Conservation (phyloP, 2,888 invertebrate genomes). For the Amiota communis region DNA sequence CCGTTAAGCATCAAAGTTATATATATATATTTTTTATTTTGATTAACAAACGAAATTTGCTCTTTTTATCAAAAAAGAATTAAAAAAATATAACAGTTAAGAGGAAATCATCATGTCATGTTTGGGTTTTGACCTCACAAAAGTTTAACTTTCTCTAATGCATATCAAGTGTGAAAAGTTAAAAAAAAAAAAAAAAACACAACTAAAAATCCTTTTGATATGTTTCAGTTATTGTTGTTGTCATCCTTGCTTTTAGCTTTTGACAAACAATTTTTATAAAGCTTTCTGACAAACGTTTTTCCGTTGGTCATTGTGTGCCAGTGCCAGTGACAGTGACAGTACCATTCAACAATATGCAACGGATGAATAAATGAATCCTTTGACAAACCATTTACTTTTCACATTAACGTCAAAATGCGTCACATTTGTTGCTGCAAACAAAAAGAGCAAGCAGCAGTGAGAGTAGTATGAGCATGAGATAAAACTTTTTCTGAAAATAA, state of each 20-base stretch:
- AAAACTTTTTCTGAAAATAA: not conserved
- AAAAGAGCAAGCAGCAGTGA: not conserved
- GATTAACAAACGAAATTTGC: too few relatives aligned
- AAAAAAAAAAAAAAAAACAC: too few relatives aligned
- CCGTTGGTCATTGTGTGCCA: slow-evolving; percentile 4
- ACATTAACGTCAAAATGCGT: slow-evolving; percentile 18
- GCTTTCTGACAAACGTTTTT: too few relatives aligned
- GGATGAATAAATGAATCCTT: not conserved
- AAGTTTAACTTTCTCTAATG: not conserved
- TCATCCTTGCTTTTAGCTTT: too few relatives aligned
- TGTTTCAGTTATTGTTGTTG: not conserved
- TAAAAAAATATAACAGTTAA: too few relatives aligned
- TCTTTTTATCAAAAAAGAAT: too few relatives aligned
- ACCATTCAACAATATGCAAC: not conserved
- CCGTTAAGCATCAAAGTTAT: too few relatives aligned
- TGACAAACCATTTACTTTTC: slow-evolving; percentile 21
- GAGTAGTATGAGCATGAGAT: not conserved
- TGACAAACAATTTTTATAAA: too few relatives aligned
- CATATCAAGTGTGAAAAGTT: slow-evolving; percentile 17
- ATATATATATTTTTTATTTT: too few relatives aligned
- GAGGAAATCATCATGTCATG: too few relatives aligned
- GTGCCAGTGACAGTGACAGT: not conserved
- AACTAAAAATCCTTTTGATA: slow-evolving; percentile 8
- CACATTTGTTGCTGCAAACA: slow-evolving; percentile 5
- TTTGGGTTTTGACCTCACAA: too few relatives aligned